Evolutionary conservation across 2,113 vertebrate species (phyloP).

Genomic region (Limnothrissa miodon): DNA sequence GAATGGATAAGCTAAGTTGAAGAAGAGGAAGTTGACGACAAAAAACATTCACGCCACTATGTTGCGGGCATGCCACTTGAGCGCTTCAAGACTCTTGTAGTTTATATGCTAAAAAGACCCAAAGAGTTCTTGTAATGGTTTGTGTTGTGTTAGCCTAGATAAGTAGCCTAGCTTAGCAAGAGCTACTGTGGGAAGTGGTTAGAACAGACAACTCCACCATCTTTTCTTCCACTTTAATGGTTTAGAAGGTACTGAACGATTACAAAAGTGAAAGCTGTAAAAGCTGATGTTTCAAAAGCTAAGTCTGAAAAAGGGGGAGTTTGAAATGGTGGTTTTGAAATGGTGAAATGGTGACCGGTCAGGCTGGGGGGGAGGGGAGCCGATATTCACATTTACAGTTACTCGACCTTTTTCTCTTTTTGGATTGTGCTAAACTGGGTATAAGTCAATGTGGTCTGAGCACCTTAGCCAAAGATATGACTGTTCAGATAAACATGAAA

Average conservation of each 20-base stretch:
- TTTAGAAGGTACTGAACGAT: not conserved
- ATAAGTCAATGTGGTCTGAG: not conserved
- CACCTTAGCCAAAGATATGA: not conserved
- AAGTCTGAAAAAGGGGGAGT: not conserved
- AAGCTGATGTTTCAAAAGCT: not conserved
- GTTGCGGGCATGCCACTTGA: conserved; percentile 5
- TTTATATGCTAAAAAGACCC: not conserved
- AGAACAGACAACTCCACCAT: not conserved
- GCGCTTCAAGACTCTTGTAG: not conserved
- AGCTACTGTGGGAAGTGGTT: not conserved
- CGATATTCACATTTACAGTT: not conserved
- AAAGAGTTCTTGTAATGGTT: not conserved
- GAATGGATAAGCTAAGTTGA: not conserved
- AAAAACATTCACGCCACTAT: not conserved
- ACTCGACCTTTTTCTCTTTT: not conserved
- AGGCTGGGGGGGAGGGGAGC: not conserved
- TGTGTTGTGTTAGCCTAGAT: not conserved
- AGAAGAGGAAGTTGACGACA: not conserved
- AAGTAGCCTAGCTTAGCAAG: not conserved
- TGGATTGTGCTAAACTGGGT: not conserved
- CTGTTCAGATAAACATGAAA: not conserved
- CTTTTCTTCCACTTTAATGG: not conserved
- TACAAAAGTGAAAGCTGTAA: conserved; percentile 4
- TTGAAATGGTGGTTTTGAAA: not conserved
- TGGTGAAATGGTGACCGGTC: too few relatives aligned